These are phyloP conservation scores for Lepidonotus clava DNA, from an alignment of 2,888 invertebrate genomes.

Conservation along the genomic window DNA sequence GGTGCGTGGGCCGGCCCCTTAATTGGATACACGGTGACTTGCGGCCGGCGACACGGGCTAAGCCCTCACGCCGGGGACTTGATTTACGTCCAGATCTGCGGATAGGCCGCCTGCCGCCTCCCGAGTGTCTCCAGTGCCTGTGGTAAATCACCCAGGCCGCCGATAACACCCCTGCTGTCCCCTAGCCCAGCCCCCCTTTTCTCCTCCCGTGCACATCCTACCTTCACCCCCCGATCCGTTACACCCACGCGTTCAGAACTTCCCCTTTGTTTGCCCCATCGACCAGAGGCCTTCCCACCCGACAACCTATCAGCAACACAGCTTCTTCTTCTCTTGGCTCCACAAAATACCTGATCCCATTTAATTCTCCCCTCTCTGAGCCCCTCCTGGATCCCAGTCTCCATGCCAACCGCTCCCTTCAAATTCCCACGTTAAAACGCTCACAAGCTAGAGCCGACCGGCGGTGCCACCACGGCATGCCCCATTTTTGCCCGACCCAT, in stretches of 20 bases:
- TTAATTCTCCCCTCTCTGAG: neutral
- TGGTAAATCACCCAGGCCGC: neutral
- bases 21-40: constrained; percentile 9
- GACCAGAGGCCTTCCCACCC: neutral
- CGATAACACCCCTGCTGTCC: neutral
- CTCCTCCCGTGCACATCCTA: neutral
- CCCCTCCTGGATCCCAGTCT: neutral
- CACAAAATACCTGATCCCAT: no score
- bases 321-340: neutral
- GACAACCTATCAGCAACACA: neutral
- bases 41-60: neutral
- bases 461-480: neutral
- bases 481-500: constrained; percentile 14
- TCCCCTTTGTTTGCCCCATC: neutral
- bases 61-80: no score
- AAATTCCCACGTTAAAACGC: neutral
- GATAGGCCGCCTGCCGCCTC: neutral
- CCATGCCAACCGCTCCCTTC: neutral
- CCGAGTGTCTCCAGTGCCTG: neutral
- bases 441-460: neutral
- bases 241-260: neutral
- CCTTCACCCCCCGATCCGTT: neutral
- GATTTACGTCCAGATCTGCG: constrained; percentile 4
- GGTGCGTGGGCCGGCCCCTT: neutral
- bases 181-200: neutral